Evolutionary conservation across 2,113 vertebrate genomes (phyloP).

Genomic region (Ochotona curzoniae): DNA sequence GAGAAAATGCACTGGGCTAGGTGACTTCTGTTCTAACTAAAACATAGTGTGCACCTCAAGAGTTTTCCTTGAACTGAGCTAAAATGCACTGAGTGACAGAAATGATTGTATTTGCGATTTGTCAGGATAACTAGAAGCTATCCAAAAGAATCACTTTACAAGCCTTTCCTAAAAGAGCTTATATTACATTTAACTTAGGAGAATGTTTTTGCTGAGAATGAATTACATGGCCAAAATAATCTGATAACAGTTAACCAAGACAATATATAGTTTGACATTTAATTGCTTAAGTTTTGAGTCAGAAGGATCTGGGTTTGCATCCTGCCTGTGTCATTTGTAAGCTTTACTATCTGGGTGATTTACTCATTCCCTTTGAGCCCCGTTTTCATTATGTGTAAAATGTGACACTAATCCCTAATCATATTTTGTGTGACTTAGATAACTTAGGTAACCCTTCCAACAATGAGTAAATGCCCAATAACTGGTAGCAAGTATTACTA

Average conservation of each 20-base stretch:
- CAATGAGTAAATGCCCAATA: neutral
- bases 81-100: neutral
- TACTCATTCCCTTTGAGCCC: neutral
- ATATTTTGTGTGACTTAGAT: neutral
- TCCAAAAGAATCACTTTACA: neutral
- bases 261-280: neutral
- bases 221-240: neutral
- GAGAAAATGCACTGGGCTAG: neutral
- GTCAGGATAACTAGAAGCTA: neutral
- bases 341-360: neutral
- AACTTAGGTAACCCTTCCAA: neutral
- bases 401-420: neutral
- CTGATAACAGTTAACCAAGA: neutral
- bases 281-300: neutral
- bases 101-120: neutral
- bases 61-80: conserved; percentile 29
- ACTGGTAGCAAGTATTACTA: neutral
- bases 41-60: neutral
- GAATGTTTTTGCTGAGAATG: neutral
- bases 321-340: neutral
- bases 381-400: conserved; percentile 11
- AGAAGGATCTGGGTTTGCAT: neutral
- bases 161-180: neutral
- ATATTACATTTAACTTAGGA: neutral
- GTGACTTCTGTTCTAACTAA: conserved; percentile 21